Base-by-base conservation (phyloP, 2,113 vertebrate species). In the Loxodonta africana region DNA sequence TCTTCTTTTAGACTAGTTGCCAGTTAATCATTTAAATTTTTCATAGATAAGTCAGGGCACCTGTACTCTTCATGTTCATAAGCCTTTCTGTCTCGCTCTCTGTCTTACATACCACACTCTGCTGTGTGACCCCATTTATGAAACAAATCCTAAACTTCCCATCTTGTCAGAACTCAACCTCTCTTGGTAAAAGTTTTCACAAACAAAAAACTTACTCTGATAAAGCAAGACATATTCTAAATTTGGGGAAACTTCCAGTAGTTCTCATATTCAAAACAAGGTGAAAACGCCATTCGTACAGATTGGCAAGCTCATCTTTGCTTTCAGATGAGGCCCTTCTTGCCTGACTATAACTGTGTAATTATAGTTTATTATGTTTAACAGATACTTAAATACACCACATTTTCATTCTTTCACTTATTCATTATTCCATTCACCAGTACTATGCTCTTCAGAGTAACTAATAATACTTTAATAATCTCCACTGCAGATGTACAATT, bases 11-110 rank as follows among this genome's bases (percentile, higher is more conserved):
- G 30, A 1, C n/a, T 91, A 89, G 57, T 95, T 57, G 23, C 14
- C 21, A 90, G 46, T 85, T 44, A 77, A 14, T 76, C 11, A 88
- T 44, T 53, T 95, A 92, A 92, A 67, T 41, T 37, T 18, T 95
- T 88, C 41, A 80, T 37, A n/a, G 60, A 8, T 73, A 25, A 82
- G 14, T 81, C 44, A 69, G 74, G 83, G 84, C 60, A 37, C 20
- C 10, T 60, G 5, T 18, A 69, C 0, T 46, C 63, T 62, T 83
- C 26, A 83, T 46, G 20, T 0, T 81, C 6, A 7, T 46, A 67
- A 78, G 1, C 18, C 30, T 30, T 11, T 23, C 23, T 80, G 1
- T 76, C 30, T 73, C 7, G 51, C n/a, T 17, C 28, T 57, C 23
- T 48, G 14, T 53, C 21, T 62, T 15, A 21, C 23, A n/a, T 7